Base-by-base conservation (phyloP, 2,888 invertebrate species). In the Drosophila algonquin region DNA sequence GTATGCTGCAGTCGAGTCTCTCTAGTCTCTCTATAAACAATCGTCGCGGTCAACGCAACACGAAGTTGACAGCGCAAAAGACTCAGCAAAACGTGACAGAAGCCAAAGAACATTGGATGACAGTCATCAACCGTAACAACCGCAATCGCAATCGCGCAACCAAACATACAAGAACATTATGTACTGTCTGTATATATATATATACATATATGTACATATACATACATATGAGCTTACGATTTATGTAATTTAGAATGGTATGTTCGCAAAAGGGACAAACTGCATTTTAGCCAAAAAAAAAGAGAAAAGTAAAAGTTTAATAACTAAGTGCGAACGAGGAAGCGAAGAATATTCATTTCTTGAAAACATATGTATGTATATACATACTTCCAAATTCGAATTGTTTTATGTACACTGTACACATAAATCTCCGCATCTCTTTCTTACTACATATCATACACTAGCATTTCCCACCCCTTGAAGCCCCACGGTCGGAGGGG, bases 151-250 rank as follows among this genome's bases (percentile, higher is more conserved):
- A 71, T 59, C 62, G 87, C 74, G 61, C 77, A 70, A 75, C 79
- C 76, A 73, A 84, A 74, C 89, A 79, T 72, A 69, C 63, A 73
- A 53, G 64, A 64, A 87, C 88, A 89, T 86, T 88, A 84, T 18
- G 21, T 21, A 21, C 21, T 21, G 21, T 21, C 21, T 1, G 21
- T 21, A 21, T 21, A 21, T 21, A 21, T 21, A 2, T 21, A 21
- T 2, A 21, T 21, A 2, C 21, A 21, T 21, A 21, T 21, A 21
- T n/a, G n/a, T n/a, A n/a, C n/a, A n/a, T n/a, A n/a, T n/a, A n/a
- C n/a, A n/a, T n/a, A n/a, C 21, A 21, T 21, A 21, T 21, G 21
- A 21, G 21, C 21, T 21, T 21, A 21, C 21, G 21, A 21, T 21
- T 21, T 21, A 2, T 21, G 21, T 21, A 21, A 21, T 21, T 21